These are phyloP conservation scores for Hypena proboscidalis DNA, from an alignment of 2,888 invertebrate species.

Conservation along the genomic window DNA sequence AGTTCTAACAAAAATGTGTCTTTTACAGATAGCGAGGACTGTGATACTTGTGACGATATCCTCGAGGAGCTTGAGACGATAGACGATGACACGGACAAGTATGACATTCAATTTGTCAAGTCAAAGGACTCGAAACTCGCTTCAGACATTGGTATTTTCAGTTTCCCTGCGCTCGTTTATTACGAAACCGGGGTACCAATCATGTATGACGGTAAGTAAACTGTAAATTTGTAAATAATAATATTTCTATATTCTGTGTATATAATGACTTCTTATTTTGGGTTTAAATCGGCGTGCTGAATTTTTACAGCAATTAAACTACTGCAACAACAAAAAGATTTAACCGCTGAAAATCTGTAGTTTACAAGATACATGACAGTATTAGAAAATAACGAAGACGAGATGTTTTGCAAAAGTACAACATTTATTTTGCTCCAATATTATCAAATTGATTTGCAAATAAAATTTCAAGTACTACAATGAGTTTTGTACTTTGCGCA, in stretches of 20 bases:
- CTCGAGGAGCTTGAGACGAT: conserved; percentile 96
- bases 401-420: too few relatives aligned
- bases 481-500: too few relatives aligned
- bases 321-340: too few relatives aligned
- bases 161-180: conserved; percentile 96
- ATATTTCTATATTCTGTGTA: conserved; percentile 14
- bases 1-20: conserved; percentile 2
- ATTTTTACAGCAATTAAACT: too few relatives aligned
- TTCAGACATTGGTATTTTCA: conserved; percentile 95
- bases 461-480: too few relatives aligned
- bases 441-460: too few relatives aligned
- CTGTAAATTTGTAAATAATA: conserved; percentile 9
- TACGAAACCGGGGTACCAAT: conserved; percentile 97
- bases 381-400: too few relatives aligned
- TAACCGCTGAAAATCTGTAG: too few relatives aligned
- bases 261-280: background rate
- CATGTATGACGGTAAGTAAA: conserved; percentile 95
- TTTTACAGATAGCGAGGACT: conserved; percentile 91
- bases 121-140: conserved; percentile 95
- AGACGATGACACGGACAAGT: conserved; percentile 96
- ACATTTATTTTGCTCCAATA: too few relatives aligned
- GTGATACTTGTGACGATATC: conserved; percentile 93
- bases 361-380: too few relatives aligned
- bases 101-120: conserved; percentile 97
- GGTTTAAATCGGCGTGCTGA: background rate